phyloP scores from a whole-genome alignment of 2,113 vertebrate genomes.

The Oxyura jamaicensis region DNA sequence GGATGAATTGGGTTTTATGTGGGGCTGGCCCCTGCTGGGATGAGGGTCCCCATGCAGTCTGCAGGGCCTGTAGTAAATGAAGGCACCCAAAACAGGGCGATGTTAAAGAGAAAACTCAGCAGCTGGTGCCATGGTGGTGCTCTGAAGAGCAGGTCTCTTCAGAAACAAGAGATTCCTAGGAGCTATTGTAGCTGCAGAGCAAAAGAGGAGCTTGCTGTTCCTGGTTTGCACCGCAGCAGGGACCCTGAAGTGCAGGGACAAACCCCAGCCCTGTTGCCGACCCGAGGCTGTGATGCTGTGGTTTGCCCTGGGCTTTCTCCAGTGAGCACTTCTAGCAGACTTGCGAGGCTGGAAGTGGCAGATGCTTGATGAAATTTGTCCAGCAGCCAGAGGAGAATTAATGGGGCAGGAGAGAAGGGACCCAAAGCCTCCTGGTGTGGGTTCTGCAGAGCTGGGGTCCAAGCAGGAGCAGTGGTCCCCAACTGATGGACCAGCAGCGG shows the following conservation, averaged over 20 bases:
- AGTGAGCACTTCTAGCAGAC: neutral
- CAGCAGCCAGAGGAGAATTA: neutral
- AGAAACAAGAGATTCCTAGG: no score
- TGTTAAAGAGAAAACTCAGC: no score
- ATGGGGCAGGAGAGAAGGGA: neutral
- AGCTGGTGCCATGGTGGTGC: no score
- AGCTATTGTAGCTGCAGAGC: no score
- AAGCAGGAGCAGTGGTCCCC: neutral
- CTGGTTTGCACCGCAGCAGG: no score
- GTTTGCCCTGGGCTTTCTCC: neutral
- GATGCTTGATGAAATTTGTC: neutral
- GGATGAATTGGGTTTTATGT: neutral
- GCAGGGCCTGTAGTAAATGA: neutral
- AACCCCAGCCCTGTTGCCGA: neutral
- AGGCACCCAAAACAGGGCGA: no score
- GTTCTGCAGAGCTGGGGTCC: neutral
- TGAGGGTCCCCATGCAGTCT: neutral
- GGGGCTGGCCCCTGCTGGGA: neutral
- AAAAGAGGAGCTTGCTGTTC: no score
- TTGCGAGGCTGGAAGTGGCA: neutral
- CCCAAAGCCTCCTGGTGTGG: slow-evolving; percentile 4
- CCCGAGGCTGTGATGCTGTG: neutral
- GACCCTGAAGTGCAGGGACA: no score
- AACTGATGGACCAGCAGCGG: neutral
- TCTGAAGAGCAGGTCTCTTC: no score